phyloP scores from a whole-genome alignment of 2,797 vertebrate genomes.

The Gambelia wislizenii region DNA sequence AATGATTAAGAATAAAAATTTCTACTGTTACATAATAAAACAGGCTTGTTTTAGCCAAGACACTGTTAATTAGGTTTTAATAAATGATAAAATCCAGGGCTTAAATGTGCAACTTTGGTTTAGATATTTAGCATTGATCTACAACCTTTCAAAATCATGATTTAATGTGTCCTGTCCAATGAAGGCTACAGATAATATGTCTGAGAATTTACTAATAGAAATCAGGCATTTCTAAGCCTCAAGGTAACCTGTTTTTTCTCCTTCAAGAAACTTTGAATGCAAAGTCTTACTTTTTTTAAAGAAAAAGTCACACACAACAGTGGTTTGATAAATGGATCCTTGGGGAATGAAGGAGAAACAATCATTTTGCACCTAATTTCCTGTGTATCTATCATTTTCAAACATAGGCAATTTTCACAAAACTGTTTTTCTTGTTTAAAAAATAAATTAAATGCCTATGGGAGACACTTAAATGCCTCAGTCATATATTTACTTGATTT shows the following conservation, averaged over 20 bases:
- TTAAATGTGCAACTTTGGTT: constrained; percentile 29
- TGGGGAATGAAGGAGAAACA: constrained; percentile 1
- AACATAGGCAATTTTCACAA: background rate
- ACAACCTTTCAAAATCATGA: constrained; percentile 21
- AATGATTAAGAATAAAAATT: constrained; percentile 46
- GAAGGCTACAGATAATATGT: constrained; percentile 34
- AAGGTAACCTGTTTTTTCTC: constrained; percentile 25
- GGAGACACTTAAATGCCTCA: constrained; percentile 12
- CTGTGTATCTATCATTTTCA: constrained; percentile 29
- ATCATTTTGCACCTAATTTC: constrained; percentile 20
- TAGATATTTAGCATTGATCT: constrained; percentile 44
- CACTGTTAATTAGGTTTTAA: constrained; percentile 25
- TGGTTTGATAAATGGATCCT: constrained; percentile 28
- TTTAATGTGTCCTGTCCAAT: constrained; percentile 36
- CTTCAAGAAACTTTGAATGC: constrained; percentile 23
- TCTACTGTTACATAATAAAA: background rate
- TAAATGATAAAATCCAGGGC: constrained; percentile 1
- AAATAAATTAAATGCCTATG: background rate
- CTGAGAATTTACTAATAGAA: constrained; percentile 34
- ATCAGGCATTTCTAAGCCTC: constrained; percentile 29
- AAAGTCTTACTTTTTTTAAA: constrained; percentile 15
- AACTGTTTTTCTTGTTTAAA: constrained; percentile 1
- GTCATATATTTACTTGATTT: constrained; percentile 31
- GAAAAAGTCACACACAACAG: background rate
- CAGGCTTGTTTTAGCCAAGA: constrained; percentile 35